These are phyloP conservation scores for Choreutis nemorana DNA, from an alignment of 2,888 invertebrate species.

Conservation along the genomic window DNA sequence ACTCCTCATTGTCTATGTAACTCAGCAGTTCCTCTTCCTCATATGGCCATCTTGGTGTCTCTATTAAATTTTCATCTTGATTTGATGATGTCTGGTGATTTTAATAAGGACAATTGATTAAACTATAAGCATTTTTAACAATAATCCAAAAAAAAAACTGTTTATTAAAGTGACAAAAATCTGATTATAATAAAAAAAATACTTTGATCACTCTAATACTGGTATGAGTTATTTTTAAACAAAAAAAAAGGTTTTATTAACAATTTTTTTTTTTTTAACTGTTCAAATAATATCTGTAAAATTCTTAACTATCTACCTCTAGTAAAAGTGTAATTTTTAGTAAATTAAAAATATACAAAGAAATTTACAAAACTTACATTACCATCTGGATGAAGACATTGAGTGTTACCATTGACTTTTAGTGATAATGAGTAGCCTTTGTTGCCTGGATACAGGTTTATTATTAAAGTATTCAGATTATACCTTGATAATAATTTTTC, in stretches of 20 bases:
- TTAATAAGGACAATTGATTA: too few relatives aligned
- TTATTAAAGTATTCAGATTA: conserved; percentile 86
- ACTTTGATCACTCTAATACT: background rate
- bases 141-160: too few relatives aligned
- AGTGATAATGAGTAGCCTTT: conserved; percentile 85
- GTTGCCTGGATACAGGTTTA: conserved; percentile 91
- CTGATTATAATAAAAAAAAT: background rate
- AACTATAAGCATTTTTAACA: background rate
- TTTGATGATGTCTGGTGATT: conserved; percentile 23
- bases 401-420: conserved; percentile 67
- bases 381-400: conserved; percentile 44
- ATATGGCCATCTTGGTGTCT: conserved; percentile 85
- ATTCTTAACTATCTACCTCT: too few relatives aligned
- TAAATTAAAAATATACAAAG: background rate
- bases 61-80: conserved; percentile 73
- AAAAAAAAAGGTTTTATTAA: too few relatives aligned
- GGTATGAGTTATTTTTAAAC: background rate
- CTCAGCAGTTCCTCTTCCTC: conserved; percentile 88
- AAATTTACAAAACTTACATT: conserved; percentile 36
- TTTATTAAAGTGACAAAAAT: background rate
- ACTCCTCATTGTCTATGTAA: conserved; percentile 89
- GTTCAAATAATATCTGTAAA: too few relatives aligned
- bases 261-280: too few relatives aligned
- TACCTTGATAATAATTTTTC: conserved; percentile 86
- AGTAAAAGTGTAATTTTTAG: too few relatives aligned